Evolutionary conservation across 2,888 invertebrate species (phyloP).

Genomic region (Zaprionus obscuricornis): DNA sequence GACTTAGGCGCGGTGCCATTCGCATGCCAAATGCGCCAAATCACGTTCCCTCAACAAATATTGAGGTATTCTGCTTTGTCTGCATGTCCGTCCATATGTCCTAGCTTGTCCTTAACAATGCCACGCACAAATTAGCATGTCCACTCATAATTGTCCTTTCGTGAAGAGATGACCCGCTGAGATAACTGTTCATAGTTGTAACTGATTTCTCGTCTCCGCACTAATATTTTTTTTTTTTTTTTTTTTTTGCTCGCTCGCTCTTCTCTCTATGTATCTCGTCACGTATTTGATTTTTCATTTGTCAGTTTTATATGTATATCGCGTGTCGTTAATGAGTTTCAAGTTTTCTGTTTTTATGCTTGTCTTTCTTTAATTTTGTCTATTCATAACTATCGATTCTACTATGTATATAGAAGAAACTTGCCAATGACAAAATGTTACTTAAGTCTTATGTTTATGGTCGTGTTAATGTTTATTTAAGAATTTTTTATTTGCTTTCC

Average conservation of each 20-base stretch:
- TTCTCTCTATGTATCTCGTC: conserved; percentile 19
- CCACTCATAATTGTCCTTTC: conserved; percentile 79
- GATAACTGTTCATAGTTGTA: conserved; percentile 77
- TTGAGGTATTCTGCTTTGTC: conserved; percentile 80
- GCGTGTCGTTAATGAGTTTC: conserved; percentile 72
- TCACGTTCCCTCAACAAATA: conserved; percentile 78
- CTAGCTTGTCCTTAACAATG: neutral
- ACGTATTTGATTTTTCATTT: conserved; percentile 71
- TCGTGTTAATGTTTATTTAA: too few relatives aligned
- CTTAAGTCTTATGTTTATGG: too few relatives aligned
- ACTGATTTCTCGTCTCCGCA: conserved; percentile 69
- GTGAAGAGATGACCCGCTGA: conserved; percentile 80
- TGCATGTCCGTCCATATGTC: conserved; percentile 44
- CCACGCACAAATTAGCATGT: conserved; percentile 81
- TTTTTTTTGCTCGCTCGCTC: too few relatives aligned
- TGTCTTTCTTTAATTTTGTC: conserved; percentile 1
- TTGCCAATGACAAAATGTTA: too few relatives aligned
- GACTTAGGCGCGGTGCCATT: conserved; percentile 53
- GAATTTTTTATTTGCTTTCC: too few relatives aligned
- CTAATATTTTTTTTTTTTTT: conserved; percentile 13
- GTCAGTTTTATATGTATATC: conserved; percentile 68
- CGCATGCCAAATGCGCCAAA: conserved; percentile 69
- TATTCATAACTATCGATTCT: conserved; percentile 1
- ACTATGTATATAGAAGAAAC: neutral
- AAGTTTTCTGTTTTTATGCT: conserved; percentile 2